Percentiles rank a stretch among this genome's conserved stretches.
Conservation (phyloP, 2,888 invertebrate species). For the Agelastica alni region DNA sequence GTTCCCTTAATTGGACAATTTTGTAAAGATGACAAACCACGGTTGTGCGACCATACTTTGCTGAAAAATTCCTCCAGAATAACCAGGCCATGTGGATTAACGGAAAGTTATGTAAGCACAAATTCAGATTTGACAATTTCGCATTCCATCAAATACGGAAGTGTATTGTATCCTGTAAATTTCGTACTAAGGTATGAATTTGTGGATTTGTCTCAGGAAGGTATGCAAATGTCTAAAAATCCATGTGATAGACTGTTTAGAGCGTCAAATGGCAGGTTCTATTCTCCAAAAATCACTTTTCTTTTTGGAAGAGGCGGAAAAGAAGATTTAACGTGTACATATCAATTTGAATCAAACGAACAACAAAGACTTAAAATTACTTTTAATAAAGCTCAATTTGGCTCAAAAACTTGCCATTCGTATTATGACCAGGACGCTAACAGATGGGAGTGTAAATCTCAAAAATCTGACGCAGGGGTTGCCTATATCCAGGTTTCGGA, state of each 20-base stretch:
- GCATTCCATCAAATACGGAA: constrained; percentile 77
- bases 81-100: constrained; percentile 70
- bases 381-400: constrained; percentile 71
- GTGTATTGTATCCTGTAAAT: constrained; percentile 76
- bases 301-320: constrained; percentile 82
- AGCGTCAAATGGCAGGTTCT: constrained; percentile 61
- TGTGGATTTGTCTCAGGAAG: constrained; percentile 74
- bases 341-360: constrained; percentile 73
- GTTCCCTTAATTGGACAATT: constrained; percentile 73
- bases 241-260: constrained; percentile 68
- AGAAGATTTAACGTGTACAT: constrained; percentile 73
- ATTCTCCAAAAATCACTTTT: constrained; percentile 80
- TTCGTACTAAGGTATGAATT: constrained; percentile 83
- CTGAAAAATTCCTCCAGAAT: constrained; percentile 73
- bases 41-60: constrained; percentile 74
- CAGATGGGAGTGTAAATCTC: constrained; percentile 70
- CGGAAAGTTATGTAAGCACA: constrained; percentile 79
- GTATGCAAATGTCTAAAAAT: constrained; percentile 65
- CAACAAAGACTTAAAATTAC: constrained; percentile 72
- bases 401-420: constrained; percentile 69
- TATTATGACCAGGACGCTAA: constrained; percentile 69
- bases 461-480: constrained; percentile 42
- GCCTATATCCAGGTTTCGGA: constrained; percentile 62
- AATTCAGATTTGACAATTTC: constrained; percentile 76
- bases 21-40: constrained; percentile 76